phyloP scores from a whole-genome alignment of 2,113 vertebrate species.

The Cyanoramphus novaezelandiae region DNA sequence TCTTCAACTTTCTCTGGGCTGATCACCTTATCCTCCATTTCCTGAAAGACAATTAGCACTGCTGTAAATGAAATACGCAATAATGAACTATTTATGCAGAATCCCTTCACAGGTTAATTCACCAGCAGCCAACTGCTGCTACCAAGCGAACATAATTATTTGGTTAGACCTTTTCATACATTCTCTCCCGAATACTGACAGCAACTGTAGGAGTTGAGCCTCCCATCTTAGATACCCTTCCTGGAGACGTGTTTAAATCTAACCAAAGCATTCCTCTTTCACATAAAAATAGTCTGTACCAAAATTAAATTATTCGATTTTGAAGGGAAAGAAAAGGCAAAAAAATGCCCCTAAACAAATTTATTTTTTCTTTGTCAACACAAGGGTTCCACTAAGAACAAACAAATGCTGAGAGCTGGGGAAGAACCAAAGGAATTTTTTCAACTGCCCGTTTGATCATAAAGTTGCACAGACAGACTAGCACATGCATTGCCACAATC shows the following conservation, averaged over 20 bases:
- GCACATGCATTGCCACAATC: not conserved
- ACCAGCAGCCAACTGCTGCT: not conserved
- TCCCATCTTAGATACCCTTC: not conserved
- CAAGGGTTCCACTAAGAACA: not conserved
- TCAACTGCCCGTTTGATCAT: not conserved
- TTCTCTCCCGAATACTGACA: not conserved
- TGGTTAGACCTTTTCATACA: not conserved
- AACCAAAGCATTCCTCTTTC: not conserved
- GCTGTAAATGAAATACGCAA: not conserved
- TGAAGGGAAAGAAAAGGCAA: not conserved
- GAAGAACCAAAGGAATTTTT: not conserved
- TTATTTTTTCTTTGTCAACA: not conserved
- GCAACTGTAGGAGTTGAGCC: not conserved
- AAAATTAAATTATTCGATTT: not conserved
- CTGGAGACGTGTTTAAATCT: not conserved
- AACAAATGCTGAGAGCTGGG: not conserved
- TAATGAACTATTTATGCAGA: not conserved
- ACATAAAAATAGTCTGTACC: not conserved
- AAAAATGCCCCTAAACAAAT: not conserved
- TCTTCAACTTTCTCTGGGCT: conserved; percentile 95
- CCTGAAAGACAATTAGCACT: conserved; percentile 68
- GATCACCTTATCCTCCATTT: conserved; percentile 92
- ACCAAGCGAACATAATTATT: not conserved
- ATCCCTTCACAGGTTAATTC: not conserved
- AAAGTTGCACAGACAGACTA: not conserved